A percentile compares a stretch with the other conserved stretches of the same genome.
Conservation (phyloP, 2,888 invertebrate species). For the Agonopterix arenella region DNA sequence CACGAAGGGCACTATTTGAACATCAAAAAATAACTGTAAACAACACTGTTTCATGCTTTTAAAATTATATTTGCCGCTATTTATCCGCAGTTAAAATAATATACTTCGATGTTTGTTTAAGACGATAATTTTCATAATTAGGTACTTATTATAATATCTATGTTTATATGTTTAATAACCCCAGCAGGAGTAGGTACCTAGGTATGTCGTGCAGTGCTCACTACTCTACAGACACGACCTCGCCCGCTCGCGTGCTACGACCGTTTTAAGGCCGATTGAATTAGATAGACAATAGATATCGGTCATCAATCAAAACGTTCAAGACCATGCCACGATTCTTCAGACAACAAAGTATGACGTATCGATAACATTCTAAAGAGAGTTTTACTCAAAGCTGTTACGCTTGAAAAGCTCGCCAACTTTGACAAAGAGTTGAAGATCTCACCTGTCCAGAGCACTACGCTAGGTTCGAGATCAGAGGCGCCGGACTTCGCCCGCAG, state of each 20-base stretch:
- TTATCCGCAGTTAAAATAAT: slow-evolving; percentile 18
- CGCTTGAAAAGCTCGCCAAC: slow-evolving; percentile 4
- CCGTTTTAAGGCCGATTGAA: slow-evolving; percentile 49
- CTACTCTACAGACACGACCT: slow-evolving; percentile 32
- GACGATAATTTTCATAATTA: background rate
- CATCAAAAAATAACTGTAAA: slow-evolving; percentile 23
- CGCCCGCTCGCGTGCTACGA: slow-evolving; percentile 40
- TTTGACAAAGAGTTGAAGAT: slow-evolving; percentile 45
- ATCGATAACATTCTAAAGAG: background rate
- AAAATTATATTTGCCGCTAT: background rate
- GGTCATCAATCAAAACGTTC: slow-evolving; percentile 56
- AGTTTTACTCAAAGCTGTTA: slow-evolving; percentile 10
- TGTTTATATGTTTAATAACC: background rate
- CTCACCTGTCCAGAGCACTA: slow-evolving; percentile 53
- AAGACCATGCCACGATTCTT: slow-evolving; percentile 29
- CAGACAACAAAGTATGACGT: slow-evolving; percentile 20
- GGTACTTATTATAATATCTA: background rate
- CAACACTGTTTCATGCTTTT: slow-evolving; percentile 16
- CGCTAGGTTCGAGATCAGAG: slow-evolving; percentile 46
- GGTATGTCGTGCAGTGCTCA: slow-evolving; percentile 32
- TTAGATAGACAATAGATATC: slow-evolving; percentile 54
- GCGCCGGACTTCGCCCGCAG: slow-evolving; percentile 55
- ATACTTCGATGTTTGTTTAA: slow-evolving; percentile 1
- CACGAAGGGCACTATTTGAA: slow-evolving; percentile 30
- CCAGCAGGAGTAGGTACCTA: background rate